phyloP scores from a whole-genome alignment of 1,140 invertebrate species.

The Kradibia gibbosae region DNA sequence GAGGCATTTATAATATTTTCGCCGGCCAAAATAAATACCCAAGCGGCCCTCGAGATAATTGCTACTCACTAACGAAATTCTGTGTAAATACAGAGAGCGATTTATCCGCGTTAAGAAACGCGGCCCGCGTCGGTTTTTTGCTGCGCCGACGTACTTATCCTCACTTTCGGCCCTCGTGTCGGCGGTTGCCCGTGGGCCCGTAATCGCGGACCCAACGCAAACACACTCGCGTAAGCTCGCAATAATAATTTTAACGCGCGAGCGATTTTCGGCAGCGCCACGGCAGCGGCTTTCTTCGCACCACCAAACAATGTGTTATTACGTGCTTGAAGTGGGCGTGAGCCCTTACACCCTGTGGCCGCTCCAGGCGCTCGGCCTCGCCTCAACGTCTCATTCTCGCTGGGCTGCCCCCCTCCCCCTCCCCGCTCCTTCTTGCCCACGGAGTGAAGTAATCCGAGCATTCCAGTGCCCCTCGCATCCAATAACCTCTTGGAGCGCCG shows the following conservation, averaged over 20 bases:
- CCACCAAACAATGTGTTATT: slow-evolving; percentile 47
- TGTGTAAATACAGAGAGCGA: slow-evolving; percentile 35
- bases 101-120: slow-evolving; percentile 25
- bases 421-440: not conserved
- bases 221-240: slow-evolving; percentile 6
- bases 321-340: slow-evolving; percentile 44
- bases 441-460: no score
- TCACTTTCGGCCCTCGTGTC: slow-evolving; percentile 24
- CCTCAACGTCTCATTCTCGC: slow-evolving; percentile 36
- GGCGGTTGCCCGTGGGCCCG: not conserved
- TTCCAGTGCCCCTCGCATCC: not conserved
- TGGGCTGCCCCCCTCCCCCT: not conserved
- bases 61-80: slow-evolving; percentile 12
- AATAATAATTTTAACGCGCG: slow-evolving; percentile 31
- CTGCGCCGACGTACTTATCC: slow-evolving; percentile 4
- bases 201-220: not conserved
- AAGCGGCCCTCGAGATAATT: slow-evolving; percentile 11
- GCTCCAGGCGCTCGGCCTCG: not conserved
- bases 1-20: slow-evolving; percentile 25
- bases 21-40: slow-evolving; percentile 24
- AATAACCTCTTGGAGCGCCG: not conserved
- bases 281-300: slow-evolving; percentile 17
- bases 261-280: slow-evolving; percentile 9
- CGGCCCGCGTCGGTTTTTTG: not conserved
- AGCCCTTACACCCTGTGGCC: not conserved